Conservation (phyloP, 1,140 invertebrate genomes). For the Octopus sinensis region DNA sequence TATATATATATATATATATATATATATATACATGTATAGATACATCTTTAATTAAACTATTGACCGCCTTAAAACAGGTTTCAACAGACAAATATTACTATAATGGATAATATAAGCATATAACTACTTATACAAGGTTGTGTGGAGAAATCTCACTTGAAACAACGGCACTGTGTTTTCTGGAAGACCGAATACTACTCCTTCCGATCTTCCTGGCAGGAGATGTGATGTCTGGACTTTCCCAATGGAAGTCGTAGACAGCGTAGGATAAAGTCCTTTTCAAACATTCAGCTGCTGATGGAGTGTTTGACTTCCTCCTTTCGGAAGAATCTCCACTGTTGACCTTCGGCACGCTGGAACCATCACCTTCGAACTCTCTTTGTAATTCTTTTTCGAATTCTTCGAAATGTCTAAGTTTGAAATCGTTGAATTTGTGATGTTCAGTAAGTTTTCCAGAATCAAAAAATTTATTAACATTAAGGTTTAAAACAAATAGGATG, state of each 20-base stretch:
- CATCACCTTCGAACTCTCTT: no score
- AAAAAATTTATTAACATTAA: constrained; percentile 41
- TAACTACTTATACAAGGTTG: no score
- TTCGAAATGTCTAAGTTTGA: constrained; percentile 40
- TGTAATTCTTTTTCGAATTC: constrained; percentile 43
- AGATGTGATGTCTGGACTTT: constrained; percentile 35
- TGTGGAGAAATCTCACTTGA: no score
- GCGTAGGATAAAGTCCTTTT: constrained; percentile 36
- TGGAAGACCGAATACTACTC: no score
- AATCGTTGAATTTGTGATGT: constrained; percentile 30
- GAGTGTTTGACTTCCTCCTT: neutral
- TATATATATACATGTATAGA: no score
- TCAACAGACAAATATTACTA: no score
- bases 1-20: no score
- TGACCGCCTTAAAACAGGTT: no score
- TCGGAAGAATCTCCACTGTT: neutral
- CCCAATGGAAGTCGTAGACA: constrained; percentile 41
- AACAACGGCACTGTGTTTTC: no score
- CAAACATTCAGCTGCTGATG: constrained; percentile 23
- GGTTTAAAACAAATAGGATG: no score
- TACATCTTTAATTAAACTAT: no score
- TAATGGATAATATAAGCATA: no score
- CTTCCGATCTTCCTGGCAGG: constrained; percentile 23
- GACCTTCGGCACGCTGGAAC: constrained; percentile 9
- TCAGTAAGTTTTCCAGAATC: constrained; percentile 24